Percentiles rank a stretch among this genome's conserved stretches.
Evolutionary conservation across 2,888 invertebrate species (phyloP).

Genomic region (Encarsia formosa): DNA sequence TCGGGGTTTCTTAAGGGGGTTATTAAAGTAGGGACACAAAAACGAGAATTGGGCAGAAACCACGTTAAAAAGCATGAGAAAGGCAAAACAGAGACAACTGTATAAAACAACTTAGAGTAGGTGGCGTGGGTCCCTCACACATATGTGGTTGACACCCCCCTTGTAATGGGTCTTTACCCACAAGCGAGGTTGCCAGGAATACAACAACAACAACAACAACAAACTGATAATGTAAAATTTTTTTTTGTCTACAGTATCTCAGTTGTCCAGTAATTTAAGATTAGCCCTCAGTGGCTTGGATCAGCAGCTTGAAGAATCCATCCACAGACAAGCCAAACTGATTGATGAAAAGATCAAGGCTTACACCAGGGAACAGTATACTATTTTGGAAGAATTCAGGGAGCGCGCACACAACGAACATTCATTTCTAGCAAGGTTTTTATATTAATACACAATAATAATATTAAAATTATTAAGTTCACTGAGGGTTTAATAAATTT

Average conservation of each 20-base stretch:
- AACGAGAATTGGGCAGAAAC: too few species aligned
- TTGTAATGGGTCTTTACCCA: too few species aligned
- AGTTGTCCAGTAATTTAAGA: constrained; percentile 55
- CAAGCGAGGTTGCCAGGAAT: too few species aligned
- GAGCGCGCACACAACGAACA: constrained; percentile 71
- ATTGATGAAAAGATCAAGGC: constrained; percentile 73
- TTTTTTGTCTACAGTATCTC: constrained; percentile 45
- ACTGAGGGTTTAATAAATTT: too few species aligned
- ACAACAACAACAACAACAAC: too few species aligned
- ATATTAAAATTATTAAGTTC: neutral
- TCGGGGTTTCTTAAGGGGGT: too few species aligned
- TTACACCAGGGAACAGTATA: constrained; percentile 72
- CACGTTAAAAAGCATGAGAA: too few species aligned
- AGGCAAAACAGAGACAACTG: too few species aligned
- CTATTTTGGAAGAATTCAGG: constrained; percentile 67
- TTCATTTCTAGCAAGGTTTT: constrained; percentile 62
- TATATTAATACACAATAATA: constrained; percentile 1
- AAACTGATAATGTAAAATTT: neutral
- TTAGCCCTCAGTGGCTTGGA: constrained; percentile 60
- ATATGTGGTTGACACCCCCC: too few species aligned
- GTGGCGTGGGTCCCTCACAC: too few species aligned
- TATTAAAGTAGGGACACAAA: too few species aligned
- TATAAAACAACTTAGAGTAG: too few species aligned
- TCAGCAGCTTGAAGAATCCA: constrained; percentile 64
- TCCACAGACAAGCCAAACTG: constrained; percentile 66